Base-by-base conservation (phyloP, 2,888 invertebrate genomes). In the Bugulina stolonifera region DNA sequence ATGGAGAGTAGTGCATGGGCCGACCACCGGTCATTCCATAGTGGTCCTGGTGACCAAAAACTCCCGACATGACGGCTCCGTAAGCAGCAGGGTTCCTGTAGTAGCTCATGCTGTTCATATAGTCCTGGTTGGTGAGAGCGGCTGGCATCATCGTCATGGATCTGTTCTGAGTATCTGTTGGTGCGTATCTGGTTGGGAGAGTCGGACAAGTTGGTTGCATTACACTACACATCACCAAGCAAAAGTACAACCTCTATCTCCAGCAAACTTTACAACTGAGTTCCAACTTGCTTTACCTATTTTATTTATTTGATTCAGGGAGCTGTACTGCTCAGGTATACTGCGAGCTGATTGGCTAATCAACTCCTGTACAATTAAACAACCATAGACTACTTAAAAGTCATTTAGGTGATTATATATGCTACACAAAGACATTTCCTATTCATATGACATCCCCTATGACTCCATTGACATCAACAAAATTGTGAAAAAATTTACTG, bases 11-110 rank as follows among this genome's bases (percentile, higher is more conserved):
- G 27, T 43, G 70, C 52, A 54, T 54, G 2, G 35, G 43, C 2
- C 70, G 70, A 14, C 64, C 64, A 25, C 64, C 64, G 3, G 64
- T 32, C 64, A 64, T 64, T 32, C 64, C 64, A 32, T 64, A 64
- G 27, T 64, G 64, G 10, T 64, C 64, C 64, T 64, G 64, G 32
- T 34, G 64, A 25, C 32, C 64, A 64, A 64, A 34, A 3, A 64
- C 34, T 34, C 64, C 64, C 23, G 70, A 70, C 70, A 70, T 70
- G 78, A 80, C 79, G 3, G 79, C 77, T 25, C 80, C 75, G 74
- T 81, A 80, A 69, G 79, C 79, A 70, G 79, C 79, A 22, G 79
- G 78, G 78, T 90, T 90, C 73, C 94, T 89, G 86, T 94, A 94
- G 75, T 93, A 91, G 84, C 92, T 93, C 86, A 64, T 64, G 32